phyloP scores from a whole-genome alignment of 2,888 invertebrate species.

The Chaetogeoica ovagalla region DNA sequence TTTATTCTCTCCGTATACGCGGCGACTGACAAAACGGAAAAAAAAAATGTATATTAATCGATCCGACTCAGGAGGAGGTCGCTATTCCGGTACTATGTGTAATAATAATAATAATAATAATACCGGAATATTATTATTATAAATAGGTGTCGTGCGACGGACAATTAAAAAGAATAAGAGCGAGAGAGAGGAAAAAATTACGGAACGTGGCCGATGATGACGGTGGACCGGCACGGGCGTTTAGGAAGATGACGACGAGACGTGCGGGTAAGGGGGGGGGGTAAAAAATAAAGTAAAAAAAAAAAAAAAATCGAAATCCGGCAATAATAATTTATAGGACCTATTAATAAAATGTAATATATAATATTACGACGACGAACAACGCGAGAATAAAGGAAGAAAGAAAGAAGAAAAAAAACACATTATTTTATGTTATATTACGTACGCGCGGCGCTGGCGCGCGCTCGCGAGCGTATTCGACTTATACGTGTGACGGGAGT shows the following conservation, averaged over 20 bases:
- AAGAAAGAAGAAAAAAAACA: neutral
- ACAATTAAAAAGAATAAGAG: conserved; percentile 37
- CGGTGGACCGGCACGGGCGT: too few species aligned
- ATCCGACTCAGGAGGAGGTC: conserved; percentile 48
- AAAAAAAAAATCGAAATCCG: conserved; percentile 42
- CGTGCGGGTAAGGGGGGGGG: too few species aligned
- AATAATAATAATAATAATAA: too few species aligned
- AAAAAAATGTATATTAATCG: conserved; percentile 36
- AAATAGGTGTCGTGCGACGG: conserved; percentile 52
- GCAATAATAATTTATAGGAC: conserved; percentile 52
- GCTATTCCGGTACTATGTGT: neutral
- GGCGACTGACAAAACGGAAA: neutral
- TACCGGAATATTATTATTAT: conserved; percentile 42
- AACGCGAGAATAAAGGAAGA: too few species aligned
- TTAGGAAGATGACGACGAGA: too few species aligned
- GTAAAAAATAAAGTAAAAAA: neutral
- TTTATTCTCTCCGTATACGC: neutral
- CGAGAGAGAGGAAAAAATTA: too few species aligned
- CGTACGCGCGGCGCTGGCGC: too few species aligned
- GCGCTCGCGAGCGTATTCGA: neutral
- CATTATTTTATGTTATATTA: neutral
- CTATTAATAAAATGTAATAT: conserved; percentile 49
- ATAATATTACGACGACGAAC: conserved; percentile 10
- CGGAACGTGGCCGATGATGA: neutral
- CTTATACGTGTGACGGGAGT: conserved; percentile 36